Percentiles rank a stretch among this genome's conserved stretches.
Conservation (phyloP, 2,888 invertebrate species). For the Spisula solida region DNA sequence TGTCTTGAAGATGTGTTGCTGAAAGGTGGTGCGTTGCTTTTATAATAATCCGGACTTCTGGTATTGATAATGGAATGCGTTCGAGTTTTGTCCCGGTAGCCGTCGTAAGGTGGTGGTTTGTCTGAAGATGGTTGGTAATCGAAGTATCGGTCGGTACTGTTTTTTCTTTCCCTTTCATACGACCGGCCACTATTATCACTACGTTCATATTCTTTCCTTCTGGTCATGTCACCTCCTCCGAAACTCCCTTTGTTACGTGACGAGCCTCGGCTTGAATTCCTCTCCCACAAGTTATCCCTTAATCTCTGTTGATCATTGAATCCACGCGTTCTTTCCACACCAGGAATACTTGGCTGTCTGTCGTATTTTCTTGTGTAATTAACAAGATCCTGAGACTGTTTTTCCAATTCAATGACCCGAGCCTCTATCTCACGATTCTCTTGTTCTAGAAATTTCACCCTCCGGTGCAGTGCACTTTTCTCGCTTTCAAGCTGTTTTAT, state of each 20-base stretch:
- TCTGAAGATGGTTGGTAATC: constrained; percentile 40
- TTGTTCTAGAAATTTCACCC: constrained; percentile 65
- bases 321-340: neutral
- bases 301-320: neutral
- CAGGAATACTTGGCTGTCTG: constrained; percentile 49
- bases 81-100: constrained; percentile 45
- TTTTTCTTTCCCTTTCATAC: neutral
- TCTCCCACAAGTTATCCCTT: neutral
- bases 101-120: constrained; percentile 36
- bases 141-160: constrained; percentile 1
- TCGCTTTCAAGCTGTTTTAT: constrained; percentile 66
- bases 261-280: neutral
- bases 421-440: constrained; percentile 69
- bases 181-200: neutral
- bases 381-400: constrained; percentile 58
- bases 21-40: constrained; percentile 53
- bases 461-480: constrained; percentile 65
- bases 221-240: neutral
- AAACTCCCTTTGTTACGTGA: neutral
- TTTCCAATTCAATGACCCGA: constrained; percentile 66
- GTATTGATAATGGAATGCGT: constrained; percentile 17
- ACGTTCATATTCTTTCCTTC: neutral
- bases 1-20: constrained; percentile 50
- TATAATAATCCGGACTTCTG: constrained; percentile 62
- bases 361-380: constrained; percentile 62